phyloP scores from a whole-genome alignment of 2,888 invertebrate genomes.

The Epinotia nisella region DNA sequence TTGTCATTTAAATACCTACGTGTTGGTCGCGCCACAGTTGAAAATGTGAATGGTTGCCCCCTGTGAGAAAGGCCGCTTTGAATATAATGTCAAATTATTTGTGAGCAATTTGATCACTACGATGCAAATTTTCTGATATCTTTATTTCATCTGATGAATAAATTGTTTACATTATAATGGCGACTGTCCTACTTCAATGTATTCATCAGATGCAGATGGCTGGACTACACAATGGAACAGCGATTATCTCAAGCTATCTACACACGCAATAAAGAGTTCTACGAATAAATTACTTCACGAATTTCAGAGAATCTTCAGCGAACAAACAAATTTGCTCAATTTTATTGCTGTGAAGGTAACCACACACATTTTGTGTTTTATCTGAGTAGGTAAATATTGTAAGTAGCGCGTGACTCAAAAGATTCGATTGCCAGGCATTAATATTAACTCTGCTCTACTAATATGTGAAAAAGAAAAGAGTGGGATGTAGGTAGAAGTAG shows the following conservation, averaged over 20 bases:
- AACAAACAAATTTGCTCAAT: conserved; percentile 6
- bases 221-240: background rate
- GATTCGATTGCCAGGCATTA: background rate
- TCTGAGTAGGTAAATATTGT: conserved; percentile 30
- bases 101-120: too few relatives aligned
- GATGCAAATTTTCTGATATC: too few relatives aligned
- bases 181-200: background rate
- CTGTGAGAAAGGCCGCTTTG: too few relatives aligned
- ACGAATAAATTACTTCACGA: conserved; percentile 23
- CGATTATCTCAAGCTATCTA: conserved; percentile 32
- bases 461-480: background rate
- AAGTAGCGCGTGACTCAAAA: background rate
- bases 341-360: conserved; percentile 32
- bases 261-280: conserved; percentile 8
- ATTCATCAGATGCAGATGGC: background rate
- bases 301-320: conserved; percentile 24
- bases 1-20: too few relatives aligned
- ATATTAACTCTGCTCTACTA: background rate
- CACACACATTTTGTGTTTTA: conserved; percentile 19
- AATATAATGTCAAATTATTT: too few relatives aligned
- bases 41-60: too few relatives aligned
- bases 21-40: too few relatives aligned
- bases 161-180: too few relatives aligned
- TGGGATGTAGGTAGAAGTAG: too few relatives aligned
- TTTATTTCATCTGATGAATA: too few relatives aligned